phyloP scores from a whole-genome alignment of 2,888 invertebrate genomes.

The Drosophila melanosoma region DNA sequence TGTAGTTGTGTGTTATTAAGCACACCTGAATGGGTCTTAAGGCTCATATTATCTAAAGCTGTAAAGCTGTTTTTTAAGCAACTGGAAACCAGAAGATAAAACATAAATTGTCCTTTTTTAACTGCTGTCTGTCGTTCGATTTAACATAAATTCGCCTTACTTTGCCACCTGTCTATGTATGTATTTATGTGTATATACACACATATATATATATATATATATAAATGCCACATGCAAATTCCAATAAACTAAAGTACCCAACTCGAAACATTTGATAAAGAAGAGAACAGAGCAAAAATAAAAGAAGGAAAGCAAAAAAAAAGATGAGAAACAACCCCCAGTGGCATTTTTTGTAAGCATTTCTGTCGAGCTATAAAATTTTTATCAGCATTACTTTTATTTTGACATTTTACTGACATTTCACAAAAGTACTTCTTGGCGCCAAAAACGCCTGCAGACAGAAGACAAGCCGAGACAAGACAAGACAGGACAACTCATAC shows the following conservation, averaged over 20 bases:
- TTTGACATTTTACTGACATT: conserved; percentile 81
- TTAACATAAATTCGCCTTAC: conserved; percentile 66
- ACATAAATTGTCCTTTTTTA: conserved; percentile 54
- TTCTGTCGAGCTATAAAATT: conserved; percentile 79
- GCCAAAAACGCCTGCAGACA: conserved; percentile 50
- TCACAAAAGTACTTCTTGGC: conserved; percentile 62
- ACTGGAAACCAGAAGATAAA: conserved; percentile 62
- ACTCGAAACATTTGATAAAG: conserved; percentile 76
- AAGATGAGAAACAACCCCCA: conserved; percentile 54
- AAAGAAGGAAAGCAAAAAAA: conserved; percentile 13
- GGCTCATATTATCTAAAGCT: conserved; percentile 24
- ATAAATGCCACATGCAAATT: conserved; percentile 65
- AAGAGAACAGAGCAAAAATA: conserved; percentile 32
- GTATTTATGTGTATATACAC: not conserved
- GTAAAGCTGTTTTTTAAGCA: conserved; percentile 70
- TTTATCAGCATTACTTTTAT: conserved; percentile 81
- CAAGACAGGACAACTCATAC: conserved; percentile 24
- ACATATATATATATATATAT: not conserved
- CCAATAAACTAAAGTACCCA: conserved; percentile 79
- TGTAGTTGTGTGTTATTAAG: conserved; percentile 44
- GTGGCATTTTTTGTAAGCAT: conserved; percentile 56
- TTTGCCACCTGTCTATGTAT: conserved; percentile 54
- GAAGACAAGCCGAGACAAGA: not conserved
- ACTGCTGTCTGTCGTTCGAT: conserved; percentile 69
- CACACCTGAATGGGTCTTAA: conserved; percentile 52